Conservation (phyloP, 1,140 invertebrate species). For the Apocrypta bakeri region DNA sequence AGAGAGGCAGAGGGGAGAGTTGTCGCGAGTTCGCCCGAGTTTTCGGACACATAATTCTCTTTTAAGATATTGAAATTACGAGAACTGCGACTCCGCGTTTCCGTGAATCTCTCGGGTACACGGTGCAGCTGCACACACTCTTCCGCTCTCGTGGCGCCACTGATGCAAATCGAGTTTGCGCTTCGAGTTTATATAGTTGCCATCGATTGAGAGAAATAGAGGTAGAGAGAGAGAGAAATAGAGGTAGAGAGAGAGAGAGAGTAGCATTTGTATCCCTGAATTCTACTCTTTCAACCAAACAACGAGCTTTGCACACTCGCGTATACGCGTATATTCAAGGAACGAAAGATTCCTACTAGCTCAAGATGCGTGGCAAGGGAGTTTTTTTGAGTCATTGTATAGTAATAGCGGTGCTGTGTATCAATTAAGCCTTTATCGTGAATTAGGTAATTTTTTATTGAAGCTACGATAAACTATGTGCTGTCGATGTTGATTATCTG, state of each 20-base stretch:
- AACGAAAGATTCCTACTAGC: neutral
- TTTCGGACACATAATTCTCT: slow-evolving; percentile 55
- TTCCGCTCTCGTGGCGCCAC: slow-evolving; percentile 19
- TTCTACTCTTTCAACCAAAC: neutral
- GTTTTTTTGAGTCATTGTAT: too few relatives aligned
- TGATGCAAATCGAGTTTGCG: slow-evolving; percentile 59
- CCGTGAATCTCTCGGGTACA: slow-evolving; percentile 53
- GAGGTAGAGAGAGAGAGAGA: neutral
- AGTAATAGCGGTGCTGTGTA: too few relatives aligned
- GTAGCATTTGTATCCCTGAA: neutral
- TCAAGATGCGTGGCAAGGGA: neutral
- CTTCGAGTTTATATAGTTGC: slow-evolving; percentile 54
- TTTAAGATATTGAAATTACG: slow-evolving; percentile 60
- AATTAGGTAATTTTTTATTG: too few relatives aligned
- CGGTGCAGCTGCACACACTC: slow-evolving; percentile 53
- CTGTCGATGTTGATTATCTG: too few relatives aligned
- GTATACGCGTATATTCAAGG: neutral
- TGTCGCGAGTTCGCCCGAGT: slow-evolving; percentile 4
- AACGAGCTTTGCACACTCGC: too few relatives aligned
- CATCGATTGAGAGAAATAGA: slow-evolving; percentile 58
- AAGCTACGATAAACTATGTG: too few relatives aligned
- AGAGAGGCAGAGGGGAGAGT: neutral
- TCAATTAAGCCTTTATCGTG: too few relatives aligned
- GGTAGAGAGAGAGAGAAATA: too few relatives aligned
- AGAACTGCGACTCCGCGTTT: slow-evolving; percentile 17